Base-by-base conservation (phyloP, 2,113 vertebrate species). In the Larimichthys crocea region DNA sequence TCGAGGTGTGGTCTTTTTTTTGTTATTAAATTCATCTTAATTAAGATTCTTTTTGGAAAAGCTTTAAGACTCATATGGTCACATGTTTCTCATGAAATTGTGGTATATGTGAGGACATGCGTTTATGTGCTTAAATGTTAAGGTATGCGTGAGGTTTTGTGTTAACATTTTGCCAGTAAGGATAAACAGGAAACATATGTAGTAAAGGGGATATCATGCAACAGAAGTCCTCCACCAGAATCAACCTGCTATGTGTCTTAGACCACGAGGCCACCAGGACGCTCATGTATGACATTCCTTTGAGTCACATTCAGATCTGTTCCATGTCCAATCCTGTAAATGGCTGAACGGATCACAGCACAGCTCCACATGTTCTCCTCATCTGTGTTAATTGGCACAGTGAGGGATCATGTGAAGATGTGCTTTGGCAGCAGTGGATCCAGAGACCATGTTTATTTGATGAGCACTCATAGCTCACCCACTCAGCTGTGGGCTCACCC, bases 361-460 rank as follows among this genome's bases (percentile, higher is more conserved):
- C 76, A 74, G 65, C 90, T 76, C 87, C 88, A 90, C 86, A 92
- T 90, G 90, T 89, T 90, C 88, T 72, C 71, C 86, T 90, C 88
- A 87, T 89, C 89, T 88, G 87, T 56, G 66, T 65, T 92, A 86
- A 90, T 85, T 91, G 91, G 89, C 92, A 90, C 75, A 62, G 77
- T 79, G 77, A 66, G 69, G 79, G 86, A 86, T 89, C 87, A 78
- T 86, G 88, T 88, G 89, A 86, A 80, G 86, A 92, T 89, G 90
- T 88, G 89, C 76, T 91, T 86, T 92, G 90, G 88, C 88, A 91
- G 84, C 84, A 42, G 69, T 65, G 73, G 75, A 85, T 73, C 79
- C 50, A 76, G 71, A 88, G 82, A 86, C 75, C 88, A 79, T 90
- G 84, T 93, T 91, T 93, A 89, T 92, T 88, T 89, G 85, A 91